These are phyloP conservation scores for Meloidogyne exigua DNA, from an alignment of 1,140 invertebrate genomes.

Conservation along the genomic window DNA sequence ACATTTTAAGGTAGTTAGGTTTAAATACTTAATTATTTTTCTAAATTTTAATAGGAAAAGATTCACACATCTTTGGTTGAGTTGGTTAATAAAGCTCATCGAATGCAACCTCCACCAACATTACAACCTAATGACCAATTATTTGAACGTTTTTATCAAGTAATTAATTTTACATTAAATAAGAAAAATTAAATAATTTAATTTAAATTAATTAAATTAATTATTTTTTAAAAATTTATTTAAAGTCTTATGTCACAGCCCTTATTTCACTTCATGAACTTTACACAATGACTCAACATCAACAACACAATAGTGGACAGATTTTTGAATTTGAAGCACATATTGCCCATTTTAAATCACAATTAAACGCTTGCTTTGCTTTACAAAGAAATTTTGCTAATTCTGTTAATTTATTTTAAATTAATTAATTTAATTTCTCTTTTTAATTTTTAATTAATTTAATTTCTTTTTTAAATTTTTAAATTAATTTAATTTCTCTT, in stretches of 20 bases:
- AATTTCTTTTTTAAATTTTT: too few species aligned
- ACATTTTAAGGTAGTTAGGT: slow-evolving; percentile 30
- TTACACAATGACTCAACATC: slow-evolving; percentile 45
- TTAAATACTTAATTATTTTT: neutral
- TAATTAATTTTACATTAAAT: slow-evolving; percentile 8
- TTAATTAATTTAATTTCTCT: too few species aligned
- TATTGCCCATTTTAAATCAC: slow-evolving; percentile 43
- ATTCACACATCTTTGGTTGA: slow-evolving; percentile 44
- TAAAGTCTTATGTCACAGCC: slow-evolving; percentile 45
- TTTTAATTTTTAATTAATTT: too few species aligned
- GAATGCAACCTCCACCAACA: slow-evolving; percentile 45
- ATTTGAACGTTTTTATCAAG: slow-evolving; percentile 49
- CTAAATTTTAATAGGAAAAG: slow-evolving; percentile 36
- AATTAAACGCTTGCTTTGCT: slow-evolving; percentile 43
- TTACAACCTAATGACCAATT: slow-evolving; percentile 36
- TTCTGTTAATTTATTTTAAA: slow-evolving; percentile 20
- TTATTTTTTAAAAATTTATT: neutral
- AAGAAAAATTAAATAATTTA: too few species aligned
- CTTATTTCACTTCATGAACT: slow-evolving; percentile 47
- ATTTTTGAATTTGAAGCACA: slow-evolving; percentile 46
- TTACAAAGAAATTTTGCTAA: slow-evolving; percentile 50
- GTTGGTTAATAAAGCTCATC: slow-evolving; percentile 47
- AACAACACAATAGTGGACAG: slow-evolving; percentile 27
- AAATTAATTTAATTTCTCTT: too few species aligned
- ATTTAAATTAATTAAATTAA: too few species aligned